Evolutionary conservation across 2,888 invertebrate species (phyloP).

Genomic region (Eulithis prunata): DNA sequence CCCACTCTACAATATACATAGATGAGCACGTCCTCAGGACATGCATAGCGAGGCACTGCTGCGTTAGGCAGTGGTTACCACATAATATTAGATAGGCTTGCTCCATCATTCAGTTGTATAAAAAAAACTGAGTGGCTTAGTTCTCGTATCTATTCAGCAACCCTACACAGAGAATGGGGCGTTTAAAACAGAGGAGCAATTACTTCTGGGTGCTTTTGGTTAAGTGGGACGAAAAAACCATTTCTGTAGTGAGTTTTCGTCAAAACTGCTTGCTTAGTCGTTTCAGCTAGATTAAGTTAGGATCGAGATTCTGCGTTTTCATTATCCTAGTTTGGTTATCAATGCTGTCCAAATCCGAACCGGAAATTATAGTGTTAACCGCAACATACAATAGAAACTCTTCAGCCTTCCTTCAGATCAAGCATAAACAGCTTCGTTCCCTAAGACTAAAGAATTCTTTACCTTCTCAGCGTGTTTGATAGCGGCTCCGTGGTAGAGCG

Average conservation of each 20-base stretch:
- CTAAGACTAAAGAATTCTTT: neutral
- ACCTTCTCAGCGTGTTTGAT: slow-evolving; percentile 86
- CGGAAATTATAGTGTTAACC: too few relatives aligned
- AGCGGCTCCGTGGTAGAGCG: slow-evolving; percentile 87
- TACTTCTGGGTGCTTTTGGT: slow-evolving; percentile 23
- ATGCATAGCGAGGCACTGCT: too few relatives aligned
- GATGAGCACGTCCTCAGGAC: too few relatives aligned
- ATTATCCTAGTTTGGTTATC: neutral
- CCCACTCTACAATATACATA: too few relatives aligned
- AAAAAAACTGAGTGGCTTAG: too few relatives aligned
- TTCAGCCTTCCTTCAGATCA: too few relatives aligned
- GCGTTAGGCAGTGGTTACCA: too few relatives aligned
- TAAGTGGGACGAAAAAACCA: slow-evolving; percentile 31
- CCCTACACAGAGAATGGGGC: slow-evolving; percentile 19
- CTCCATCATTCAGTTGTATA: too few relatives aligned
- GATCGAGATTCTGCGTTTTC: neutral
- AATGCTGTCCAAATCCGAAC: too few relatives aligned
- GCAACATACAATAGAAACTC: too few relatives aligned
- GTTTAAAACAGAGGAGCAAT: slow-evolving; percentile 12
- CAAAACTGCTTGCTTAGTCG: neutral
- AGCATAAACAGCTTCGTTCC: too few relatives aligned
- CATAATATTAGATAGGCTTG: too few relatives aligned
- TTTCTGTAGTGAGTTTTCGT: slow-evolving; percentile 29
- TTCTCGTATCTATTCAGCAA: neutral
- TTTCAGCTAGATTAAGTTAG: neutral